Evolutionary conservation across 2,113 vertebrate species (phyloP).

Genomic region (Seriola aureovittata): DNA sequence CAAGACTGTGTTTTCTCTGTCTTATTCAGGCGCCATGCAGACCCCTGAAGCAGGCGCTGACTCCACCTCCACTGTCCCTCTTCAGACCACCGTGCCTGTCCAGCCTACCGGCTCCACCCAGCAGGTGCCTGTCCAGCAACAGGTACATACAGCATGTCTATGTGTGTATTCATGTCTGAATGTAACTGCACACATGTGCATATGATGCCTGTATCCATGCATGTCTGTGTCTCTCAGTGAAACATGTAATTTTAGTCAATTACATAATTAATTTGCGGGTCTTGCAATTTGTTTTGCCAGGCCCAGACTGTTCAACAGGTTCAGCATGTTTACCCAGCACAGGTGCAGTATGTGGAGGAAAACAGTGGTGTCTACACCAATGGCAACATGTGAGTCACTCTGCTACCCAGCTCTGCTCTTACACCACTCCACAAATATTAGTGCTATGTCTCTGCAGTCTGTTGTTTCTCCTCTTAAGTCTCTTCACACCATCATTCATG

Average conservation of each 20-base stretch:
- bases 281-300: conserved; percentile 60
- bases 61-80: conserved; percentile 89
- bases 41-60: conserved; percentile 92
- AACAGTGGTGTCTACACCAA: conserved; percentile 95
- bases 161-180: not conserved
- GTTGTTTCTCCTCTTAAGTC: conserved; percentile 57
- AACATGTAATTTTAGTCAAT: conserved; percentile 12
- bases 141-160: conserved; percentile 83
- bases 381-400: conserved; percentile 93
- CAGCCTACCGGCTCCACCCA: conserved; percentile 87
- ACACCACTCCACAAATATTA: conserved; percentile 52
- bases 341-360: conserved; percentile 98
- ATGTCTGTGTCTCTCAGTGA: conserved; percentile 4
- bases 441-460: conserved; percentile 48
- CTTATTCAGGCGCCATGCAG: conserved; percentile 92
- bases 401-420: conserved; percentile 35
- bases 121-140: conserved; percentile 92
- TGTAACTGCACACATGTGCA: not conserved
- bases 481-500: conserved; percentile 68
- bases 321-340: conserved; percentile 94
- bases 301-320: conserved; percentile 92
- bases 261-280: conserved; percentile 34
- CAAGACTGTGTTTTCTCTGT: conserved; percentile 17
- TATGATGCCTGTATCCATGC: not conserved
- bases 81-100: conserved; percentile 89